phyloP scores from a whole-genome alignment of 2,888 invertebrate species.

The Hypselothyrea guttata region DNA sequence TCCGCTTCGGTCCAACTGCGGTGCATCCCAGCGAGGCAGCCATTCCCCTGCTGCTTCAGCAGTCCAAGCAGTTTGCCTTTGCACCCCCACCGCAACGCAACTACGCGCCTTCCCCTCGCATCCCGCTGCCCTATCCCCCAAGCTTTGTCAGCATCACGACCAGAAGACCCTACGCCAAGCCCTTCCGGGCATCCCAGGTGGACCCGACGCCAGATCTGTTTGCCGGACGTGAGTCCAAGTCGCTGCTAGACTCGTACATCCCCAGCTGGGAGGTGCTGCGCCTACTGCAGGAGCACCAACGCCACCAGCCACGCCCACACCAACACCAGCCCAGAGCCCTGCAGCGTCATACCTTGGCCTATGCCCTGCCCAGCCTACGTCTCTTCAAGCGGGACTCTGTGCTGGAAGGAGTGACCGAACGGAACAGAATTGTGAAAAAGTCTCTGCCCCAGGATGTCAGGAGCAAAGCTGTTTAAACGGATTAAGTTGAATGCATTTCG shows the following conservation, averaged over 20 bases:
- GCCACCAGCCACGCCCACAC: neutral
- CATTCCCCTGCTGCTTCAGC: conserved; percentile 31
- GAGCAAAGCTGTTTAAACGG: conserved; percentile 8
- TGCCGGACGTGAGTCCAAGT: conserved; percentile 81
- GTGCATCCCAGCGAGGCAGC: conserved; percentile 19
- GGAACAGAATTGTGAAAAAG: conserved; percentile 55
- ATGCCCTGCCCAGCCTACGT: conserved; percentile 46
- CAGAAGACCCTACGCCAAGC: conserved; percentile 46
- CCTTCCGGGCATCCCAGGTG: conserved; percentile 56
- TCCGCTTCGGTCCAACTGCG: conserved; percentile 15
- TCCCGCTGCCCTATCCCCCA: conserved; percentile 78
- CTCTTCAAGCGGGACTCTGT: conserved; percentile 56
- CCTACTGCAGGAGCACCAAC: conserved; percentile 68
- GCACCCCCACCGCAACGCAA: conserved; percentile 70
- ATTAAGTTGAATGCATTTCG: conserved; percentile 23
- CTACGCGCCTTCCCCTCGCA: conserved; percentile 42
- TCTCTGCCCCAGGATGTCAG: conserved; percentile 38
- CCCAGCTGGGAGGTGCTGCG: conserved; percentile 83
- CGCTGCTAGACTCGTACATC: conserved; percentile 85
- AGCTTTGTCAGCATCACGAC: conserved; percentile 80
- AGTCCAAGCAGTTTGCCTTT: conserved; percentile 79
- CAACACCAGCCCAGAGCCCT: conserved; percentile 18
- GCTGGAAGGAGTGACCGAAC: conserved; percentile 17
- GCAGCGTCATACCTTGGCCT: conserved; percentile 57
- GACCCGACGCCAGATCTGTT: conserved; percentile 76